Conservation (phyloP, 2,797 vertebrate species). For the Anguilla obscura region DNA sequence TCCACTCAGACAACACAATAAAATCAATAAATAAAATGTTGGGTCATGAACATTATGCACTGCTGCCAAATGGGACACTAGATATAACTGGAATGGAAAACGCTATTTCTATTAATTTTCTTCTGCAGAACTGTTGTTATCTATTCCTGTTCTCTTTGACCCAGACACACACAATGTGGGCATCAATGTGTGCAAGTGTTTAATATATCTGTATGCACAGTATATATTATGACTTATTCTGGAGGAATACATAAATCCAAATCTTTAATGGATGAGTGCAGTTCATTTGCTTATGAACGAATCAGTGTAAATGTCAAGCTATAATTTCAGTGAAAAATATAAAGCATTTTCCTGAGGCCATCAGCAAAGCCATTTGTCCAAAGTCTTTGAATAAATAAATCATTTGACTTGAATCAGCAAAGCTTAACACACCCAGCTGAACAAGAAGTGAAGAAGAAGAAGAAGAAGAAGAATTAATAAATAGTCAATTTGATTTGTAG, state of each 20-base stretch:
- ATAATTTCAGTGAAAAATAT: background rate
- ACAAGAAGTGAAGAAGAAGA: background rate
- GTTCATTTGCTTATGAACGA: background rate
- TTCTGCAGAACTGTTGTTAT: too few species aligned
- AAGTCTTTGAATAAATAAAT: background rate
- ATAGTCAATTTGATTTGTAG: background rate
- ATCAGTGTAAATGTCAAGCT: background rate
- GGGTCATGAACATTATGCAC: background rate
- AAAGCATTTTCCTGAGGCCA: background rate
- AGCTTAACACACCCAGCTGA: background rate
- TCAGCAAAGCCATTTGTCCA: background rate
- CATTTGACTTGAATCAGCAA: background rate
- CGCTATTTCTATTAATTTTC: too few species aligned
- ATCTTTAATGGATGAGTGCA: background rate
- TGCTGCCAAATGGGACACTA: background rate
- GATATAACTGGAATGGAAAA: background rate
- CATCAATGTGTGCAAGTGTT: too few species aligned
- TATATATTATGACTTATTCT: too few species aligned
- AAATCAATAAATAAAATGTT: background rate
- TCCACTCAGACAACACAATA: background rate
- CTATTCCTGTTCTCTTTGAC: background rate
- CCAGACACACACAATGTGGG: background rate
- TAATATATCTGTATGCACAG: too few species aligned
- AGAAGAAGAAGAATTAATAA: background rate
- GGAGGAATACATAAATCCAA: too few species aligned